phyloP scores from a whole-genome alignment of 2,888 invertebrate species.

The Hirtodrosophila confusa region DNA sequence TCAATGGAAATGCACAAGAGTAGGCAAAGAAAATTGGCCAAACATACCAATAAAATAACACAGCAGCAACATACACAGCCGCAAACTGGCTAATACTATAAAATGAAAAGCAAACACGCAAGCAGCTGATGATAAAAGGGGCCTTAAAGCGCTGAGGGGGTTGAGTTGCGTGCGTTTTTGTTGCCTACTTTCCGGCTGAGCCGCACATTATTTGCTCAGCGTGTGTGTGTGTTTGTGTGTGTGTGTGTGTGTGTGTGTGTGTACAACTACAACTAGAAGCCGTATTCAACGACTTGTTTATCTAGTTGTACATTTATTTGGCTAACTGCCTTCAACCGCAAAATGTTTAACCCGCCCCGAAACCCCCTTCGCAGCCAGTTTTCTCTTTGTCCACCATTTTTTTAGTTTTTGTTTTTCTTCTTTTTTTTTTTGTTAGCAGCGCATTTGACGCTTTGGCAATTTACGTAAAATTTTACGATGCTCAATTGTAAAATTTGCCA shows the following conservation, averaged over 20 bases:
- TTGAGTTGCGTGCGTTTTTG: slow-evolving; percentile 37
- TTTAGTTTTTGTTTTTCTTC: slow-evolving; percentile 11
- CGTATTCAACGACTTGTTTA: slow-evolving; percentile 71
- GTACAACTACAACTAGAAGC: slow-evolving; percentile 40
- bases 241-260: slow-evolving; percentile 14
- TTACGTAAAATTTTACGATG: slow-evolving; percentile 66
- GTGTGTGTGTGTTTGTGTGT: slow-evolving; percentile 10
- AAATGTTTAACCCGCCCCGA: slow-evolving; percentile 37
- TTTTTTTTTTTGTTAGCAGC: slow-evolving; percentile 26
- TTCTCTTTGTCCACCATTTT: slow-evolving; percentile 6
- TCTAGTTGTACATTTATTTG: slow-evolving; percentile 76
- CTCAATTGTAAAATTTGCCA: slow-evolving; percentile 64
- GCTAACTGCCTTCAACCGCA: slow-evolving; percentile 76
- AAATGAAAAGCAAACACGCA: slow-evolving; percentile 66
- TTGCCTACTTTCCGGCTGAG: slow-evolving; percentile 58
- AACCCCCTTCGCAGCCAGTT: too few relatives aligned
- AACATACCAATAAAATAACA: slow-evolving; percentile 19
- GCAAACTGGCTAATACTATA: slow-evolving; percentile 51
- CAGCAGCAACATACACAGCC: slow-evolving; percentile 8
- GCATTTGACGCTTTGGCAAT: slow-evolving; percentile 53
- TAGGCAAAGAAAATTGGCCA: slow-evolving; percentile 34
- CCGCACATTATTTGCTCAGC: slow-evolving; percentile 46
- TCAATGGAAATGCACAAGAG: slow-evolving; percentile 37
- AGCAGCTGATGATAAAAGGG: slow-evolving; percentile 54
- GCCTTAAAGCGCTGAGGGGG: not conserved